A percentile compares a stretch with the other conserved stretches of the same genome.
Conservation (phyloP, 2,113 vertebrate species). For the Cariama cristata region DNA sequence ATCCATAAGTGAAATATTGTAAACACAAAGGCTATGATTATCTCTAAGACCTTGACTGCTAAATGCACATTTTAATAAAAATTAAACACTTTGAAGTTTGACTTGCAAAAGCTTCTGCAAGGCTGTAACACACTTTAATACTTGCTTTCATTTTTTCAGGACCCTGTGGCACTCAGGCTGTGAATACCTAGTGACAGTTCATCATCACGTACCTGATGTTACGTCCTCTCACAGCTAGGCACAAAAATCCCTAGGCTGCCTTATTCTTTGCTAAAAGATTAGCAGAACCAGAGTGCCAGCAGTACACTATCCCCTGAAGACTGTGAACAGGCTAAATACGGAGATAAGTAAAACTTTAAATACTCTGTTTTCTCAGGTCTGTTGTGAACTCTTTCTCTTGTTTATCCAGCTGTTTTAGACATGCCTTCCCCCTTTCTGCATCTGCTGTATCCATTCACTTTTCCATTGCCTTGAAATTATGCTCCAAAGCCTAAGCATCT, state of each 20-base stretch:
- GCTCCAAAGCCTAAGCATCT: not conserved
- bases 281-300: not conserved
- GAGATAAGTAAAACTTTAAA: not conserved
- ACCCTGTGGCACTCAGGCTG: not conserved
- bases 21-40: not conserved
- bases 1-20: not conserved
- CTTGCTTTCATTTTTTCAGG: not conserved
- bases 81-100: not conserved
- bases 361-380: not conserved
- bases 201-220: not conserved
- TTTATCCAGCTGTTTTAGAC: not conserved
- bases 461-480: not conserved
- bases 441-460: fast-evolving
- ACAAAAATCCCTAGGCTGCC: not conserved
- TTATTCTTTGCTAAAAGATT: not conserved
- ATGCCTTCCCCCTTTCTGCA: not conserved
- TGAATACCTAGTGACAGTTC: not conserved
- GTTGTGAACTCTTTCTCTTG: not conserved
- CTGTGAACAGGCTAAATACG: not conserved
- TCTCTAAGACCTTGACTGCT: not conserved
- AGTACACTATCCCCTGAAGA: not conserved
- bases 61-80: not conserved
- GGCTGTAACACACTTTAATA: not conserved
- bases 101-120: not conserved
- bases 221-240: not conserved